These are phyloP conservation scores for Myotis yumanensis DNA, from an alignment of 2,113 vertebrate genomes.

Conservation along the genomic window DNA sequence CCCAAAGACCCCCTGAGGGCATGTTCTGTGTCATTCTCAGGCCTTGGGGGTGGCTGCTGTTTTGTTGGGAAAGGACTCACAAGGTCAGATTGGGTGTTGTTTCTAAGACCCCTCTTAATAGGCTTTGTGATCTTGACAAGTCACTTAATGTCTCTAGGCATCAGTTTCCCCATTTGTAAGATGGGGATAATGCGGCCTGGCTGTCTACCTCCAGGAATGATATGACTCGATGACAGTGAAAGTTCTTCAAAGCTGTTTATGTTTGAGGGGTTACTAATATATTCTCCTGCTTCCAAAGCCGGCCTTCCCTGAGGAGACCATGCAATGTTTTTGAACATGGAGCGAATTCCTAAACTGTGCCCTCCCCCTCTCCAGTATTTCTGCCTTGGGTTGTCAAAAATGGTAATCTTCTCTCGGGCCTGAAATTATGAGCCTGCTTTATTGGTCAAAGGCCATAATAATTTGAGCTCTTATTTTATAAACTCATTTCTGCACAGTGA, in stretches of 20 bases:
- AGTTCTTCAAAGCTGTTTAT: constrained; percentile 19
- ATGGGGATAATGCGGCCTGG: not conserved
- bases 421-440: constrained; percentile 93
- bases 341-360: constrained; percentile 84
- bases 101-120: not conserved
- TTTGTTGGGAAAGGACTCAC: not conserved
- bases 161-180: not conserved
- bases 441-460: constrained; percentile 96
- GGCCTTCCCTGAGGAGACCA: constrained; percentile 56
- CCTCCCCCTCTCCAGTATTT: constrained; percentile 81
- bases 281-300: constrained; percentile 40
- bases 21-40: not conserved
- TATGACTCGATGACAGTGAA: not conserved
- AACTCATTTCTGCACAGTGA: constrained; percentile 95
- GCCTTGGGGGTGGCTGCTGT: not conserved
- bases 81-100: not conserved
- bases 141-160: constrained; percentile 8
- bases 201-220: not conserved
- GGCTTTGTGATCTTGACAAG: not conserved
- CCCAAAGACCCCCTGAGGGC: too few relatives aligned
- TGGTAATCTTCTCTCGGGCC: constrained; percentile 93
- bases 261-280: not conserved
- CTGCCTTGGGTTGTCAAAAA: constrained; percentile 92
- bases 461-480: constrained; percentile 97
- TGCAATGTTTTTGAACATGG: constrained; percentile 81